These are phyloP conservation scores for Lepilemur ruficaudatus DNA, from an alignment of 2,797 vertebrate genomes.

Conservation along the genomic window DNA sequence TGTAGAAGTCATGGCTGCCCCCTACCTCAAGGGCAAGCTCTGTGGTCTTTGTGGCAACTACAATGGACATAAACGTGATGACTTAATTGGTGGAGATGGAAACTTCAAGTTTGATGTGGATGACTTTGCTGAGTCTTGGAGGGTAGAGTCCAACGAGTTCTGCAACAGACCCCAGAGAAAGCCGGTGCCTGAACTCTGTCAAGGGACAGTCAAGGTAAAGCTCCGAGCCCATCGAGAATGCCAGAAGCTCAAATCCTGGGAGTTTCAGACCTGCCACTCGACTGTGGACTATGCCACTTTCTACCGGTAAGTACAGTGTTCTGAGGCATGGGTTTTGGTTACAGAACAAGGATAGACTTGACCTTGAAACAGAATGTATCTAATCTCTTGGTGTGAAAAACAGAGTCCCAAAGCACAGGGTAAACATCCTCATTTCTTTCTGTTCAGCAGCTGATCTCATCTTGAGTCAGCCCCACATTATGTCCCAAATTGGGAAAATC, in stretches of 20 bases:
- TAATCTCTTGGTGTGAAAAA: neutral
- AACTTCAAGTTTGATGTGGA: conserved; percentile 98
- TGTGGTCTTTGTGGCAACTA: conserved; percentile 99
- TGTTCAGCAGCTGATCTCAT: neutral
- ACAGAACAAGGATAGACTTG: neutral
- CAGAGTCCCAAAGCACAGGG: neutral
- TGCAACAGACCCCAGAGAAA: conserved; percentile 90
- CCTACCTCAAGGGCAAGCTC: conserved; percentile 93
- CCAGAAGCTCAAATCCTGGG: conserved; percentile 96
- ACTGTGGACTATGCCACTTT: conserved; percentile 93
- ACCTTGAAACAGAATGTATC: neutral
- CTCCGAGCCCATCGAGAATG: conserved; percentile 96
- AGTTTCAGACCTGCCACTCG: conserved; percentile 96
- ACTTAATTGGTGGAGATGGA: conserved; percentile 95
- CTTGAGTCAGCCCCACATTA: neutral
- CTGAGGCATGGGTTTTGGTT: neutral
- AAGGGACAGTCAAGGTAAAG: conserved; percentile 93
- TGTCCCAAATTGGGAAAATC: neutral
- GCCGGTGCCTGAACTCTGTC: conserved; percentile 91
- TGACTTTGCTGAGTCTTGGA: conserved; percentile 97
- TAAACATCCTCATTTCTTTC: neutral
- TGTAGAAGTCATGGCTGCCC: conserved; percentile 96
- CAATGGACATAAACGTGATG: conserved; percentile 96
- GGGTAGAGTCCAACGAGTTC: conserved; percentile 93
- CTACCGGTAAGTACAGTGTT: conserved; percentile 88